Evolutionary conservation across 2,888 invertebrate species (phyloP), one percentile per base, ranked within the genome.

Genomic region (Pelosia muscerda): DNA sequence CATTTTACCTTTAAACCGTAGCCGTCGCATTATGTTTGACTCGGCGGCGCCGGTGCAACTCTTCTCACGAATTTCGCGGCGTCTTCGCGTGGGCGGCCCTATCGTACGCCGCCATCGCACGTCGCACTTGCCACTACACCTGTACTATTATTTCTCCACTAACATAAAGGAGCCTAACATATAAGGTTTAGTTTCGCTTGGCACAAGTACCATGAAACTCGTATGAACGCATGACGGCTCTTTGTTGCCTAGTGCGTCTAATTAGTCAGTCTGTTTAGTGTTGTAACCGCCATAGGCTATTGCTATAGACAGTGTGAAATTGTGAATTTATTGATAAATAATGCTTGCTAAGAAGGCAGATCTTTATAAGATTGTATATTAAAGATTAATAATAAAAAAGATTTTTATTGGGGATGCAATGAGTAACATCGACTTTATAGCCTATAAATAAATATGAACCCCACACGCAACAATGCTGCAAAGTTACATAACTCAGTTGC

Each of bases 61-160:
- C 89, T 92, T 93, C 94, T 95, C 94, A 95, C 93, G 94, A 94
- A 94, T 92, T 93, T 93, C 88, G 93, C 94, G 90, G 92, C 92
- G 92, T 89, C 88, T 86, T 81, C 82, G 90, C 90, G 94, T 95
- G 92, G 94, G 94, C 91, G 92, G 87, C 90, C 90, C 90, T 92
- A 93, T 93, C 93, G 86, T 86, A 84, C 81, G 88, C 90, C 89
- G 91, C 88, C 92, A 93, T 93, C 93, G 85, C 91, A 88, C 90
- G 90, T 90, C 77, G 82, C 87, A 82, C 78, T 83, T 79, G 79
- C 88, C 78, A 79, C 75, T 81, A 79, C 82, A 86, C 83, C 81
- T 79, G 83, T 83, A 82, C 79, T 73, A 72, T 75, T 77, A 76
- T 74, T 73, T 80, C 82, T 90, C 88, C 68, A 73, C 68, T 66